Base-by-base conservation (phyloP, 2,797 vertebrate species). In the Oreochromis mossambicus region DNA sequence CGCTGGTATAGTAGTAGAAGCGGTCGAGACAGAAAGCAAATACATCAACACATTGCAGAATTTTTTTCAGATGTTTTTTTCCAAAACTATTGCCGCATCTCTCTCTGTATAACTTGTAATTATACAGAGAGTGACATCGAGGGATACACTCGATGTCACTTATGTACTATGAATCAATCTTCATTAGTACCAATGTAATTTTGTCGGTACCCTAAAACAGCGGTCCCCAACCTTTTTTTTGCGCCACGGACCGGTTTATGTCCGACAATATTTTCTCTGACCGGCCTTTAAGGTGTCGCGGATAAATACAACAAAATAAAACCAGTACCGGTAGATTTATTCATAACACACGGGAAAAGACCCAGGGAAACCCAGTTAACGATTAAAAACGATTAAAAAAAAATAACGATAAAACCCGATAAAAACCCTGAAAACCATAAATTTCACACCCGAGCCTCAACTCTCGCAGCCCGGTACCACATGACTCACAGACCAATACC, bases 391-490 rank as follows among this genome's bases (percentile, higher is more conserved):
- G 1, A 0, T 29, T 2, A 3, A 24, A 24, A 29, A 58, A 58
- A 61, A 34, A 61, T 4, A 61, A 61, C 26, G 4, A 26, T 26
- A 26, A 26, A 26, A 26, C 15, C 56, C 0, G 9, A 19, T 61
- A 61, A 61, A 61, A 61, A 4, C 56, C 29, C 8, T 4, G 56
- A 34, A 1, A 58, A 58, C 56, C 15, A 58, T 32, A 32, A 10
- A 32, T 58, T 56, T 56, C 54, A 5, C 54, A 54, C 54, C 7
- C 2, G 3, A 4, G 55, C 9, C 19, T 51, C 50, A 51, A 51
- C 2, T 51, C 3, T n/a, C 0, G 19, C 0, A 0, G 4, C 54
- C 52, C 2, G 2, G 12, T 55, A 6, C 55, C 55, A 32, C 32
- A 32, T 0, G 1, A 32, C 15, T 58, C 55, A 58, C 55, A 32